A percentile compares a stretch with the other conserved stretches of the same genome.
Evolutionary conservation across 2,113 vertebrate genomes (phyloP).

Genomic region (Eurystomus gularis): DNA sequence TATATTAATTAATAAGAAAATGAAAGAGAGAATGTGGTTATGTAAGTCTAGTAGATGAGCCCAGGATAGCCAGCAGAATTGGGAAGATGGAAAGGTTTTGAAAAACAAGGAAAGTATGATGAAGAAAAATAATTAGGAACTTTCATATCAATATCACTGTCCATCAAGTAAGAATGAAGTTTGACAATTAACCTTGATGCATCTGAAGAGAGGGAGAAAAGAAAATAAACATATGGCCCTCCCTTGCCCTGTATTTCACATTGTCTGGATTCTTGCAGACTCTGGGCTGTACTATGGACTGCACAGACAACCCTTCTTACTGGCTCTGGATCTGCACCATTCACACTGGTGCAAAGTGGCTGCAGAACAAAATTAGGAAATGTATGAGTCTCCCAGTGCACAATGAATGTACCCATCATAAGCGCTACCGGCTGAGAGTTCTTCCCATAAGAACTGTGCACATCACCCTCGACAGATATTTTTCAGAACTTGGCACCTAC

Average conservation of each 20-base stretch:
- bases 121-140: background rate
- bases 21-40: background rate
- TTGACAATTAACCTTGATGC: background rate
- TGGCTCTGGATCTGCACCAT: background rate
- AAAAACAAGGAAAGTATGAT: background rate
- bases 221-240: background rate
- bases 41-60: background rate
- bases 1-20: background rate
- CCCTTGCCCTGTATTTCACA: background rate
- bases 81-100: background rate
- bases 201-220: background rate
- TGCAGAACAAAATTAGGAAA: background rate
- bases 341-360: background rate
- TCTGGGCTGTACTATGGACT: background rate
- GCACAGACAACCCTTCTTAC: background rate
- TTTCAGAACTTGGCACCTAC: conserved; percentile 8
- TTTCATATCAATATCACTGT: background rate
- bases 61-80: background rate
- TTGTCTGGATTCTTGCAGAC: background rate
- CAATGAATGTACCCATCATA: background rate
- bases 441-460: background rate
- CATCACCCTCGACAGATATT: background rate
- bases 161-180: background rate
- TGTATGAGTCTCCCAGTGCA: background rate
- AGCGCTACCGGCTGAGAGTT: background rate